Evolutionary conservation across 2,797 vertebrate species (phyloP).

Genomic region (Intellagama lesueurii): DNA sequence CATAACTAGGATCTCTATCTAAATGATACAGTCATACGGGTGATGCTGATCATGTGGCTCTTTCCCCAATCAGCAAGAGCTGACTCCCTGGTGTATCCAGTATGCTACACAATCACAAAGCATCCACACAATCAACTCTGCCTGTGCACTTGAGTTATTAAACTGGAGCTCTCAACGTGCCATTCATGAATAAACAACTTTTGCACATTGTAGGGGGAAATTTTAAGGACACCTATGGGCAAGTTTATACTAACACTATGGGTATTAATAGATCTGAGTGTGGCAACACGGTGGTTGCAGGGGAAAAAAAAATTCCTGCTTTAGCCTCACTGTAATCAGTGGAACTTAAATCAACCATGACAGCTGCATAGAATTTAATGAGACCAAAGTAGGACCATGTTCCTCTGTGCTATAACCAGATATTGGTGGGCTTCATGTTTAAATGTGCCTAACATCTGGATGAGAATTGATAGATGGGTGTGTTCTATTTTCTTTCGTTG

Average conservation of each 20-base stretch:
- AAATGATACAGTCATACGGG: background rate
- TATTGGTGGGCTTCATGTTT: background rate
- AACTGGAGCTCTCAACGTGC: background rate
- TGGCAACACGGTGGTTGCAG: background rate
- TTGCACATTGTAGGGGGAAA: background rate
- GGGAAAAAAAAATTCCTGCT: background rate
- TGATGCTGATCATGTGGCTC: no score
- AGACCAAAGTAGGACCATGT: background rate
- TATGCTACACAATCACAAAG: background rate
- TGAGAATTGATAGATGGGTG: background rate
- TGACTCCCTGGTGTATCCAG: background rate
- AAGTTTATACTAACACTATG: background rate
- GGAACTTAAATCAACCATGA: background rate
- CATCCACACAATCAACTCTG: no score
- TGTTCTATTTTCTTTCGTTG: background rate
- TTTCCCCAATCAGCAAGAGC: background rate
- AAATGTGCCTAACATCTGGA: background rate
- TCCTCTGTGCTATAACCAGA: background rate
- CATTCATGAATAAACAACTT: background rate
- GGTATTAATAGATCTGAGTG: background rate
- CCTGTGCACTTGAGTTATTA: background rate
- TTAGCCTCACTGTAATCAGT: background rate
- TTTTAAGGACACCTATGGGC: background rate
- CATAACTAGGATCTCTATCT: background rate
- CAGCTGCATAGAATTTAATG: background rate